Evolutionary conservation across 2,113 vertebrate genomes (phyloP), one percentile per base, ranked within the genome.

Genomic region (Mastomys coucha): DNA sequence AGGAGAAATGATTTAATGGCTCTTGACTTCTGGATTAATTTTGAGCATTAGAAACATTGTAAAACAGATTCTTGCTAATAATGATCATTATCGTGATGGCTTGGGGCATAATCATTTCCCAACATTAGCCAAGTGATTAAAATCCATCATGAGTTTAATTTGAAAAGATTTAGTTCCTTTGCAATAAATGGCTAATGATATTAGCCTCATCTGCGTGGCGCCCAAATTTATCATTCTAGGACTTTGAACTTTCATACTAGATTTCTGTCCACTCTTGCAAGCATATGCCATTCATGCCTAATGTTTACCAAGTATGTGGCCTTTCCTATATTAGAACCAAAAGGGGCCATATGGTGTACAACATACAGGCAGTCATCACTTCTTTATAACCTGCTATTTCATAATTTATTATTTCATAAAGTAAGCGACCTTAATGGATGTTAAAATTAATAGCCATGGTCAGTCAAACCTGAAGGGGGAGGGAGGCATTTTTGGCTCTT

Each of bases 41-140:
- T 96, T 95, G 88, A 97, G 65, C 90, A 97, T 96, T 94, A 95
- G 89, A 92, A 96, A 84, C 77, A 91, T 76, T 97, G 95, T 96
- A 89, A 97, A 97, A 96, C 91, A 97, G 96, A 96, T 65, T 95
- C 91, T 95, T 93, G 88, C 58, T 97, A 94, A 91, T 96, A 97
- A 91, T 88, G 77, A 96, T 97, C 94, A 91, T 96, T 96, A 96
- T 93, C 11, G 6, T 95, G 84, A 94, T 96, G 94, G 63, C 91
- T 98, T 53, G 56, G 93, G 95, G 91, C 96, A 95, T 93, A 94
- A 94, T 89, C 90, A 93, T 96, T 97, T 98, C 94, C 92, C 89
- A 97, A 96, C 95, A 96, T 97, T 96, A 97, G 91, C 86, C 11
- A 87, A 96, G 86, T 97, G 91, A 97, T 97, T 97, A 97, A 97